Conservation (phyloP, 2,113 vertebrate genomes). For the Vulpes lagopus region DNA sequence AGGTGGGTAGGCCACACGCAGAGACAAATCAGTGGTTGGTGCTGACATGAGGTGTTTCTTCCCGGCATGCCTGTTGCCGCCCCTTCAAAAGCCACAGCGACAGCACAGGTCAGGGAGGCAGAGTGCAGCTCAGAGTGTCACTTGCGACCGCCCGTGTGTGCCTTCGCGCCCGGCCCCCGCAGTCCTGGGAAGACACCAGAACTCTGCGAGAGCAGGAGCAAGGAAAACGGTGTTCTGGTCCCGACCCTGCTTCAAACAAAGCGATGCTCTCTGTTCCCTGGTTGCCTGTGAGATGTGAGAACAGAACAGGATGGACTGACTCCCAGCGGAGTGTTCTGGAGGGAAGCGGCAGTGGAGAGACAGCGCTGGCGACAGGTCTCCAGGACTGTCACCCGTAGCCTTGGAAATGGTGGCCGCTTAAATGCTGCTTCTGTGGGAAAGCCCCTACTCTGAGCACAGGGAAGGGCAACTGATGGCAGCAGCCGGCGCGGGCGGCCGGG, state of each 20-base stretch:
- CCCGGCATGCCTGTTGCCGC: neutral
- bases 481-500: neutral
- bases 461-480: neutral
- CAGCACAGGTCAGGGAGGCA: neutral
- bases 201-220: accelerated
- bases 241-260: neutral
- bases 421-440: neutral
- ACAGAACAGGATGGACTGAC: neutral
- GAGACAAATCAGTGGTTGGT: neutral
- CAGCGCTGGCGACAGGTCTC: neutral
- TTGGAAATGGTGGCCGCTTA: neutral
- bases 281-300: neutral
- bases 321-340: neutral
- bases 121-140: neutral
- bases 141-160: neutral
- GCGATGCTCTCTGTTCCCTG: neutral
- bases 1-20: too few species aligned
- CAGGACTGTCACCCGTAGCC: neutral
- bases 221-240: neutral
- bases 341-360: neutral
- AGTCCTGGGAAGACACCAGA: neutral
- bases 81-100: neutral
- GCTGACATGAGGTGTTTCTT: neutral
- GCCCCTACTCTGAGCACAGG: neutral
- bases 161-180: neutral